Evolutionary conservation across 2,888 invertebrate genomes (phyloP), one percentile per base, ranked within the genome.

Genomic region (Philaethria dido): DNA sequence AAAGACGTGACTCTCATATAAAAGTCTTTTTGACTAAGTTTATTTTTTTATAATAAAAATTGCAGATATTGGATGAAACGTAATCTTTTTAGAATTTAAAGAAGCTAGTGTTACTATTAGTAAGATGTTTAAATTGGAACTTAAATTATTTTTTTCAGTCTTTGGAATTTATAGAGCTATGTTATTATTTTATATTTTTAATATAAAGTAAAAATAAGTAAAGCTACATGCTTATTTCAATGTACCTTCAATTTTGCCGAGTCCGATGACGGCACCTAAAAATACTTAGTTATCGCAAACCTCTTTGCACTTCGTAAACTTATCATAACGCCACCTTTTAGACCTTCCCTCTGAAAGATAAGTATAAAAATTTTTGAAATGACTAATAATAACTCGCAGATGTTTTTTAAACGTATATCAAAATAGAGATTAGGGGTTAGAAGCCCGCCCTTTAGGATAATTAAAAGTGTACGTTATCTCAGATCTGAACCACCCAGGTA

Each of bases 371-470:
- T n/a, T 48, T 33, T 18, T 18, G 18, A 60, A 60, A 60, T 60
- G 14, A 44, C 22, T 45, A 45, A 60, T 45, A 87, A 88, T 86
- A 76, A 83, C 76, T 75, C 76, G 83, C 89, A 89, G 88, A 89
- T 90, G 89, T 85, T 84, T 79, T 71, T 74, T 68, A 70, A 77
- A 71, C 75, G 78, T 84, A 79, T 80, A 84, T 87, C 84, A 86
- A 84, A 88, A 89, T 88, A 89, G 84, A 89, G 88, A 89, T 89
- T 87, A 86, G 85, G 87, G 90, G 88, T 87, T 88, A 79, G 76
- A 78, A 78, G 83, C 80, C 78, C 81, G 81, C 83, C 84, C 85
- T 84, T 84, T 82, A 78, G 84, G 81, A 85, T 85, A 89, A 89
- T 89, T 90, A 88, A 89, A 79, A 88, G 83, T 82, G 82, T 81